A percentile compares a stretch with the other conserved stretches of the same genome.
phyloP scores from a whole-genome alignment of 2,888 invertebrate species.

The Thymelicus sylvestris region DNA sequence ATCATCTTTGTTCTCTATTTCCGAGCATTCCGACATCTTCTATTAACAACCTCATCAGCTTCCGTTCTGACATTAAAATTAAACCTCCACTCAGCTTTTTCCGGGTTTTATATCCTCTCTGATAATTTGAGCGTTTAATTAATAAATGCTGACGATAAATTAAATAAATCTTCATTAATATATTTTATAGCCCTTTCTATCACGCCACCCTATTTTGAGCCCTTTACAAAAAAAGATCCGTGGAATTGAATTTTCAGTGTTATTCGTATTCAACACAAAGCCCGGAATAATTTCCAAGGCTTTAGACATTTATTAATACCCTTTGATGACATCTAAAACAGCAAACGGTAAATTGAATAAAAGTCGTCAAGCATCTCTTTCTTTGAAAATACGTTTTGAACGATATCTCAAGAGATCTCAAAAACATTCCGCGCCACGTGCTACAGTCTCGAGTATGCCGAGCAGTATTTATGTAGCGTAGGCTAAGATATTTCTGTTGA shows the following conservation, averaged over 20 bases:
- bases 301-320: no score
- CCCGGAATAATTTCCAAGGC: neutral
- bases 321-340: neutral
- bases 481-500: neutral
- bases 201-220: no score
- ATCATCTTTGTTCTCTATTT: slow-evolving; percentile 7
- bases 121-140: no score
- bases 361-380: neutral
- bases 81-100: neutral
- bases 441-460: neutral
- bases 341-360: slow-evolving; percentile 1
- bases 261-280: neutral
- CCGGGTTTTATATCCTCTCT: neutral
- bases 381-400: neutral
- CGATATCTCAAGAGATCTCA: neutral
- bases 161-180: no score
- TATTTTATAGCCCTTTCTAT: no score
- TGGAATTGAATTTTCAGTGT: no score
- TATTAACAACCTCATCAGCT: slow-evolving; percentile 15
- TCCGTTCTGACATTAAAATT: neutral
- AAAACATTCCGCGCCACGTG: neutral
- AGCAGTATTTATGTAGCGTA: neutral
- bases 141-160: no score
- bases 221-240: no score
- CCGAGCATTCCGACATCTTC: neutral